phyloP scores from a whole-genome alignment of 2,888 invertebrate species.

The Zele albiditarsus region DNA sequence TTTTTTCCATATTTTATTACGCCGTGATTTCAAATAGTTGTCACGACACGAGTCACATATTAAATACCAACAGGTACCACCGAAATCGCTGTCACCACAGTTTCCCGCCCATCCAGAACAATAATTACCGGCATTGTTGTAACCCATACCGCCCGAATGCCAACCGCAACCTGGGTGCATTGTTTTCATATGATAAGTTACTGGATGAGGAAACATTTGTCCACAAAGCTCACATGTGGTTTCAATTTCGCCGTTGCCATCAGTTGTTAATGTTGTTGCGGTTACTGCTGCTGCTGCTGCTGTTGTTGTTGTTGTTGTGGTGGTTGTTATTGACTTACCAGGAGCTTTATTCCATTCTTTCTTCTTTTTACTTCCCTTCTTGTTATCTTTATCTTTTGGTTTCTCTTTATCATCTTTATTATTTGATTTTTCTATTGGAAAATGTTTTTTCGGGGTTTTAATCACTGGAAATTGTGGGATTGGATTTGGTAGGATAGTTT shows the following conservation, averaged over 20 bases:
- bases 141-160: constrained; percentile 89
- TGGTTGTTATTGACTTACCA: constrained; percentile 49
- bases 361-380: constrained; percentile 74
- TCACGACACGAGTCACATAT: constrained; percentile 94
- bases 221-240: constrained; percentile 91
- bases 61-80: constrained; percentile 90
- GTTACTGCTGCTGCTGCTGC: not conserved
- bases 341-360: constrained; percentile 76
- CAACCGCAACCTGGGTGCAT: constrained; percentile 93
- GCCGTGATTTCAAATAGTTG: constrained; percentile 76
- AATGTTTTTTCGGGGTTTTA: constrained; percentile 58
- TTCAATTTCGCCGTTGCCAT: constrained; percentile 66
- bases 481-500: constrained; percentile 78
- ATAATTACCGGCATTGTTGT: constrained; percentile 92
- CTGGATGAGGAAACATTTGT: constrained; percentile 82
- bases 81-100: constrained; percentile 89
- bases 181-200: constrained; percentile 93
- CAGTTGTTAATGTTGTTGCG: constrained; percentile 28
- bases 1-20: constrained; percentile 64
- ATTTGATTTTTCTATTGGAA: constrained; percentile 22
- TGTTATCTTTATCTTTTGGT: constrained; percentile 74
- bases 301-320: not conserved
- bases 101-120: constrained; percentile 92
- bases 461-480: constrained; percentile 61
- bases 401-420: constrained; percentile 68